These are phyloP conservation scores for Herpailurus yagouaroundi DNA, from an alignment of 2,113 vertebrate species.

Conservation along the genomic window DNA sequence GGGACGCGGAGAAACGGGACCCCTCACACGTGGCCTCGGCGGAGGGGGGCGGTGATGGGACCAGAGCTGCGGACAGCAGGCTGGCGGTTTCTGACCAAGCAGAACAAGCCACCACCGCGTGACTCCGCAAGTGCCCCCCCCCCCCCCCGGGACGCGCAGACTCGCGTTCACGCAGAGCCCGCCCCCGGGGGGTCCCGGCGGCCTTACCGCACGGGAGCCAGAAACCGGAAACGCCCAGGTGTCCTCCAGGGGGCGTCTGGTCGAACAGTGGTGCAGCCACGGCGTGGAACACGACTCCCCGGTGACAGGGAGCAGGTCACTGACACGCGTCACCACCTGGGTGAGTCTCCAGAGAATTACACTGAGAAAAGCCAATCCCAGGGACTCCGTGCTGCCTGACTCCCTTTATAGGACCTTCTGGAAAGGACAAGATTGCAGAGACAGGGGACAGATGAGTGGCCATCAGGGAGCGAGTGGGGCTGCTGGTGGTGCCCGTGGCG, in stretches of 20 bases:
- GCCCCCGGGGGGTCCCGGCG: no score
- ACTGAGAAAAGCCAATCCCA: neutral
- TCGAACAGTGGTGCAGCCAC: accelerated
- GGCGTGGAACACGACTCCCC: neutral
- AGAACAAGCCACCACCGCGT: accelerated
- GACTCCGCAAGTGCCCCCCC: accelerated
- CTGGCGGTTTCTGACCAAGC: neutral
- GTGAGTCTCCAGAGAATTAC: neutral
- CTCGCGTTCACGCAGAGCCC: neutral
- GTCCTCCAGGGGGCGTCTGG: neutral
- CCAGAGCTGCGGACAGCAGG: no score
- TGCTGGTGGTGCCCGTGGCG: accelerated
- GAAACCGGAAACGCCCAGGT: neutral
- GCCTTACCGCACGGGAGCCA: no score
- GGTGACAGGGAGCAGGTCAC: accelerated
- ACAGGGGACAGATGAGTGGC: neutral
- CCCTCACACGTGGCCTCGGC: accelerated
- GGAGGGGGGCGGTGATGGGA: accelerated
- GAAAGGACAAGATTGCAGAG: accelerated
- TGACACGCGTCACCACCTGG: accelerated
- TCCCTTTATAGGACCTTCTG: accelerated
- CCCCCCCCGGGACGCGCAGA: neutral
- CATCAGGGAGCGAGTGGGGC: neutral
- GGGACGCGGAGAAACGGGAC: neutral
- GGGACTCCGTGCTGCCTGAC: accelerated